phyloP scores from a whole-genome alignment of 2,797 vertebrate genomes.

The Steatocranus sp. region DNA sequence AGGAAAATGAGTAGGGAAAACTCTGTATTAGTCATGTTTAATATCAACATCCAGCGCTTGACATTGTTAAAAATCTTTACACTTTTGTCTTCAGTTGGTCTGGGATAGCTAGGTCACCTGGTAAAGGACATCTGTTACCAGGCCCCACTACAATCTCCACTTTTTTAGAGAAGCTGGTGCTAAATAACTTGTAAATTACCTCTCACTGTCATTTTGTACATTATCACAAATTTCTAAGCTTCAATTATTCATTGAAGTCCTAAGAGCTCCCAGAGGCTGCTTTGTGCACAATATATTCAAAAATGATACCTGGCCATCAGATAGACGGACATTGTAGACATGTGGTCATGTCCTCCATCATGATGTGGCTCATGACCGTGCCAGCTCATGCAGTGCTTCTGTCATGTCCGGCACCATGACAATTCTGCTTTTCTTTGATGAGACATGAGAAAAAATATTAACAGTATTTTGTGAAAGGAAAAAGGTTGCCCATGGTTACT shows the following conservation, averaged over 20 bases:
- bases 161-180: not conserved
- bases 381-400: not conserved
- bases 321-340: not conserved
- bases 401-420: rapidly evolving
- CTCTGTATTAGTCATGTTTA: not conserved
- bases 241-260: not conserved
- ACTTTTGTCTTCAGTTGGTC: not conserved
- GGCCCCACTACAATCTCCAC: not conserved
- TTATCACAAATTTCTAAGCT: not conserved
- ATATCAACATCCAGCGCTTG: not conserved
- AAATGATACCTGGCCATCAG: not conserved
- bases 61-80: not conserved
- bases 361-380: not conserved
- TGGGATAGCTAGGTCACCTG: not conserved
- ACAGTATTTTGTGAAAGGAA: not conserved
- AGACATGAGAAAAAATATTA: not conserved
- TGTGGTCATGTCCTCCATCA: not conserved
- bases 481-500: not conserved
- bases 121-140: not conserved
- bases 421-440: not conserved
- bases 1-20: not conserved
- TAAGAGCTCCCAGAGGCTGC: not conserved
- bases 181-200: not conserved
- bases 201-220: not conserved
- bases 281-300: not conserved